Evolutionary conservation across 2,797 vertebrate genomes (phyloP).

Genomic region (Tadarida brasiliensis): DNA sequence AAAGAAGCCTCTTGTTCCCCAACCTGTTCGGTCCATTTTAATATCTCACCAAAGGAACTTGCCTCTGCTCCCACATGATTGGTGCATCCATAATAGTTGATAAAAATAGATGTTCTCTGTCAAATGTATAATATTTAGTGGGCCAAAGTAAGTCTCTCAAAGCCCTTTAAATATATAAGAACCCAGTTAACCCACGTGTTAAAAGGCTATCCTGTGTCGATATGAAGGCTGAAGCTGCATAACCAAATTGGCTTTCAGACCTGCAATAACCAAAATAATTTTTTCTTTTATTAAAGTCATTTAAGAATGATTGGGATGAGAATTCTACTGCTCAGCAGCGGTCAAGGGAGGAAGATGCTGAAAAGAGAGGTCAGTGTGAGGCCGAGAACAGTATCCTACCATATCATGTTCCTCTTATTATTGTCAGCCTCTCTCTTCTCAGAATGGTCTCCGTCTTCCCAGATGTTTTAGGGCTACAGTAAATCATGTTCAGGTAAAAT

Average conservation of each 20-base stretch:
- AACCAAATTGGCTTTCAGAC: not conserved
- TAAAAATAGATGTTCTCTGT: not conserved
- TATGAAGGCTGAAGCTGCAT: not conserved
- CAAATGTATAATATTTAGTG: not conserved
- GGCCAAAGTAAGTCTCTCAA: not conserved
- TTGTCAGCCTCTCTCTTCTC: not conserved
- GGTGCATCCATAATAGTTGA: not conserved
- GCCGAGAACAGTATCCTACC: not conserved
- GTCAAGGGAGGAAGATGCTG: not conserved
- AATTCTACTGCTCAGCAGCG: not conserved
- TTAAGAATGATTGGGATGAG: not conserved
- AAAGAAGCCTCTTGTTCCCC: not conserved
- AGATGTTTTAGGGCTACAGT: not conserved
- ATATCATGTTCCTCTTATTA: fast-evolving
- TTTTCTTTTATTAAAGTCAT: not conserved
- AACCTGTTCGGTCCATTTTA: not conserved
- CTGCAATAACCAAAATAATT: not conserved
- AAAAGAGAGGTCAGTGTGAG: not conserved
- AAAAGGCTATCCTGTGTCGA: too few relatives aligned
- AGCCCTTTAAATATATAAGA: not conserved
- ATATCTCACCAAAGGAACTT: not conserved
- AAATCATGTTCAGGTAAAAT: not conserved
- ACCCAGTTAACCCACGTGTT: not conserved
- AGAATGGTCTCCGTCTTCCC: not conserved
- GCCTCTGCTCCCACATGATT: not conserved